A percentile compares a stretch with the other conserved stretches of the same genome.
phyloP scores from a whole-genome alignment of 2,113 vertebrate species.

The Propithecus coquereli region DNA sequence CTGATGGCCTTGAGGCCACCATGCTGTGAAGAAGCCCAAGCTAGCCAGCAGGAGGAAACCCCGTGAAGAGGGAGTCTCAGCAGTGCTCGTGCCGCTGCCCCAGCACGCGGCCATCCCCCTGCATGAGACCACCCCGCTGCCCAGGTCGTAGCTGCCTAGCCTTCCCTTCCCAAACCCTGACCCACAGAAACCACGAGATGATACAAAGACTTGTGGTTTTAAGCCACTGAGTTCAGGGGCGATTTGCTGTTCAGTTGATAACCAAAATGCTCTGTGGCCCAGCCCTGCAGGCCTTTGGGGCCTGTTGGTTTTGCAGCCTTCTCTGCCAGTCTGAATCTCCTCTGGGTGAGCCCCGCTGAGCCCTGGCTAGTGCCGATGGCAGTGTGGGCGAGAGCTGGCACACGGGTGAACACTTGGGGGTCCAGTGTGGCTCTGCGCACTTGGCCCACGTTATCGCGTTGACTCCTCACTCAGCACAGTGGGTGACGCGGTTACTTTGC shows the following conservation, averaged over 20 bases:
- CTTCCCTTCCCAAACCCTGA: background rate
- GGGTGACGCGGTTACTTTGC: background rate
- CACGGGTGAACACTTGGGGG: background rate
- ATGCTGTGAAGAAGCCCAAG: background rate
- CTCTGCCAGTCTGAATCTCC: background rate
- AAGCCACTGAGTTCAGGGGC: background rate
- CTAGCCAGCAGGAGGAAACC: too few species aligned
- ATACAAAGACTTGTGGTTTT: background rate
- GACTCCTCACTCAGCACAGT: background rate
- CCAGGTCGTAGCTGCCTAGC: background rate
- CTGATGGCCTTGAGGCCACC: background rate
- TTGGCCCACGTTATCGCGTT: accelerated
- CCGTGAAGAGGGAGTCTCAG: background rate
- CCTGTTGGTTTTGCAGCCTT: background rate
- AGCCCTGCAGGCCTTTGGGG: background rate
- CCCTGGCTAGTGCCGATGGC: accelerated
- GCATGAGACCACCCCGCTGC: background rate
- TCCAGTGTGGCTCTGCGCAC: background rate
- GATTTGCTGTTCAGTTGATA: too few species aligned
- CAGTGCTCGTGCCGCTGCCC: background rate
- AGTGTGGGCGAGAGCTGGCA: too few species aligned
- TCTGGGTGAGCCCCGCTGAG: background rate
- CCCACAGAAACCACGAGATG: background rate
- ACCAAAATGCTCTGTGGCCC: background rate
- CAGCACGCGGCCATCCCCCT: background rate